Conservation (phyloP, 1,140 invertebrate genomes). For the Belonocnema kinseyi region DNA sequence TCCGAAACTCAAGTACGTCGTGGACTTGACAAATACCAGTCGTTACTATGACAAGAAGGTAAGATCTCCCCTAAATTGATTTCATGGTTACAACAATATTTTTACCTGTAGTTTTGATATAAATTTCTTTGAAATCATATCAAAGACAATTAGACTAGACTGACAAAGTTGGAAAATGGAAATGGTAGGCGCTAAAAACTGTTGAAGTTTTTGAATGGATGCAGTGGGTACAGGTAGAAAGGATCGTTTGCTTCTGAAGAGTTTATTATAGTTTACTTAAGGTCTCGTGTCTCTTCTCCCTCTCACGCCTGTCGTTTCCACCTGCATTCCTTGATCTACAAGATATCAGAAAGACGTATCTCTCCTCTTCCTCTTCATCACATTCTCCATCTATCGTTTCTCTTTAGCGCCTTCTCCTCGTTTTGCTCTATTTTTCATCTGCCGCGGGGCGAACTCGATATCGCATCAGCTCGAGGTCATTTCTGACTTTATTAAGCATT, state of each 20-base stretch:
- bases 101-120: background rate
- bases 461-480: constrained; percentile 40
- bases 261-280: background rate
- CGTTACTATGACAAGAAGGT: constrained; percentile 80
- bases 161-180: too few relatives aligned
- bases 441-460: constrained; percentile 25
- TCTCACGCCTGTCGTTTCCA: constrained; percentile 35
- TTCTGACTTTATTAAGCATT: constrained; percentile 48
- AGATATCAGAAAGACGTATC: constrained; percentile 47
- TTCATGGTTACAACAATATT: background rate
- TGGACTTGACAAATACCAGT: constrained; percentile 83
- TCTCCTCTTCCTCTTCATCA: constrained; percentile 22
- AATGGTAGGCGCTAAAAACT: too few relatives aligned
- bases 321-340: constrained; percentile 54
- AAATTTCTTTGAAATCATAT: too few relatives aligned
- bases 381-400: constrained; percentile 28
- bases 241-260: background rate
- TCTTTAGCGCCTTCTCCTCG: constrained; percentile 15
- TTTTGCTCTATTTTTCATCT: constrained; percentile 35
- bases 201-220: too few relatives aligned
- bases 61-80: constrained; percentile 47
- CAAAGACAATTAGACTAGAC: too few relatives aligned
- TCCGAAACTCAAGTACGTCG: constrained; percentile 79
- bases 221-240: background rate
- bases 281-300: constrained; percentile 10